Evolutionary conservation across 2,113 vertebrate species (phyloP).

Genomic region (Calcarius ornatus): DNA sequence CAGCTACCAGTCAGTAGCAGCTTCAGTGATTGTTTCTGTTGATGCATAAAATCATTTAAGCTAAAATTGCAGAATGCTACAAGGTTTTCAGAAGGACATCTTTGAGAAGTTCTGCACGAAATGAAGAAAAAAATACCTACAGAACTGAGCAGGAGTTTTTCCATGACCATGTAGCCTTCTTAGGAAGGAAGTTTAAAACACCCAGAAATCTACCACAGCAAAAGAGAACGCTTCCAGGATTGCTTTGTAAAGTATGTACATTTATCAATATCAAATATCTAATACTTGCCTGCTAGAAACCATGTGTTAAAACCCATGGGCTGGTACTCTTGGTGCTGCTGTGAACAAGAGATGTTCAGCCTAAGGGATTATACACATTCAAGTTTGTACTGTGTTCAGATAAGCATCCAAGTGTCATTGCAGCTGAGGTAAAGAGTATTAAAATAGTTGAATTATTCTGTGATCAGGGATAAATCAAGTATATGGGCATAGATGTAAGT

Average conservation of each 20-base stretch:
- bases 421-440: not conserved
- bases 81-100: not conserved
- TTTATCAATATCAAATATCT: not conserved
- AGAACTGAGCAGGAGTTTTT: not conserved
- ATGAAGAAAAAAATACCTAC: not conserved
- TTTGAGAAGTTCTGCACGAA: not conserved
- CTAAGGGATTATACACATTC: not conserved
- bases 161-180: not conserved
- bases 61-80: not conserved
- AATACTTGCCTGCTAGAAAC: not conserved
- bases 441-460: not conserved
- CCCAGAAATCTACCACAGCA: not conserved
- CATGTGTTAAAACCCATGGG: not conserved
- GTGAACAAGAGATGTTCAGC: not conserved
- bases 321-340: not conserved
- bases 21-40: not conserved
- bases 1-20: not conserved
- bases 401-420: not conserved
- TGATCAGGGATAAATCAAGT: not conserved
- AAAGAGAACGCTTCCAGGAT: not conserved
- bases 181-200: not conserved
- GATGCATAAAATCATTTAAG: not conserved
- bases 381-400: not conserved
- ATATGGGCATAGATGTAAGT: fast-evolving
- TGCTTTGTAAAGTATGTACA: not conserved